phyloP scores from a whole-genome alignment of 2,888 invertebrate genomes.

The Kryphioiulus occultus region DNA sequence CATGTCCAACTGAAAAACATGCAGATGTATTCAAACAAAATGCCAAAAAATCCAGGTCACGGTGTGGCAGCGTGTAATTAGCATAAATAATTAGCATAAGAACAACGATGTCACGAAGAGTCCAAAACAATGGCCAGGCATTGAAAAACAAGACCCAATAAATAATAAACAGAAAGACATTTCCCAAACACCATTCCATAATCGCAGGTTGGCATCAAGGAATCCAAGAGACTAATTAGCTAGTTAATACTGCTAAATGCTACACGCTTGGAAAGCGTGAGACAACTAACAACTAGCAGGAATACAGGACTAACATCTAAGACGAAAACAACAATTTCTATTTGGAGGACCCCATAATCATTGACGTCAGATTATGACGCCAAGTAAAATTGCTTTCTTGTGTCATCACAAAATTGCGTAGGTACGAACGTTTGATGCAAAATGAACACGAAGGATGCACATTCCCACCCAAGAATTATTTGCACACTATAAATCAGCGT shows the following conservation, averaged over 20 bases:
- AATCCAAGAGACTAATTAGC: neutral
- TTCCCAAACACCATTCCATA: neutral
- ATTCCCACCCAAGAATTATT: too few species aligned
- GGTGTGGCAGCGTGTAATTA: neutral
- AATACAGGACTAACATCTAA: neutral
- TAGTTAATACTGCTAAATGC: neutral
- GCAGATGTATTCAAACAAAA: too few species aligned
- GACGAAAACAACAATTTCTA: too few species aligned
- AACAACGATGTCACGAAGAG: neutral
- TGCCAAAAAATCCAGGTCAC: too few species aligned
- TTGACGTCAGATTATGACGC: too few species aligned
- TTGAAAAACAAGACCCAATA: neutral
- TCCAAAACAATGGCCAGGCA: neutral
- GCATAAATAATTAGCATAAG: conserved; percentile 13
- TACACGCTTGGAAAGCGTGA: neutral
- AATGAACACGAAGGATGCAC: too few species aligned
- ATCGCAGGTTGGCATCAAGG: neutral
- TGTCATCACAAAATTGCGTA: too few species aligned
- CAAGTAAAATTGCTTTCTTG: too few species aligned
- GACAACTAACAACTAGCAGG: neutral
- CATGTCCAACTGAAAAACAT: neutral
- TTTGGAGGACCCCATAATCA: too few species aligned
- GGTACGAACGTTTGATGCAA: too few species aligned
- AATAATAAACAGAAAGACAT: neutral
- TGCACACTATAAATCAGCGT: too few species aligned